Evolutionary conservation across 2,888 invertebrate genomes (phyloP).

Genomic region (Heteropelma amictum): DNA sequence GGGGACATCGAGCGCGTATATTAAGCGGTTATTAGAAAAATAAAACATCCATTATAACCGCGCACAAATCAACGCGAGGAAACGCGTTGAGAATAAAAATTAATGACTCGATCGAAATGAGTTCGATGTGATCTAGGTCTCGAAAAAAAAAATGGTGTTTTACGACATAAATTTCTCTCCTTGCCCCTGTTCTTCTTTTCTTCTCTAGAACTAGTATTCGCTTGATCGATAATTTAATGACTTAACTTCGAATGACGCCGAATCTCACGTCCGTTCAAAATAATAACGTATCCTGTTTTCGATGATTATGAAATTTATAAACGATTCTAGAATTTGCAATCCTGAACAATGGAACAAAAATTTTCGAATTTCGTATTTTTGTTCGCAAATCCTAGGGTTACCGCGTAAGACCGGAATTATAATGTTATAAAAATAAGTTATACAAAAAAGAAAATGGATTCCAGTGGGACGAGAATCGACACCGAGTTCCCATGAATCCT

Average conservation of each 20-base stretch:
- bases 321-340: background rate
- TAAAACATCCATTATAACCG: slow-evolving; percentile 41
- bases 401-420: too few relatives aligned
- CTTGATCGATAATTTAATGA: too few relatives aligned
- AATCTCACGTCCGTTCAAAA: too few relatives aligned
- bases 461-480: background rate
- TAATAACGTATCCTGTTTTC: too few relatives aligned
- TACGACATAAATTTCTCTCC: slow-evolving; percentile 5
- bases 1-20: slow-evolving; percentile 38
- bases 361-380: too few relatives aligned
- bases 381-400: too few relatives aligned
- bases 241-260: too few relatives aligned
- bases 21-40: slow-evolving; percentile 56
- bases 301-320: background rate
- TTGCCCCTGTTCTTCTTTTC: background rate
- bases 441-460: background rate
- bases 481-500: background rate
- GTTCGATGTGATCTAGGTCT: too few relatives aligned
- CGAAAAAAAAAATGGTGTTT: slow-evolving; percentile 18
- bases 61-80: slow-evolving; percentile 1
- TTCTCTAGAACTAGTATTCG: too few relatives aligned
- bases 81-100: slow-evolving; percentile 38
- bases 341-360: background rate
- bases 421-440: too few relatives aligned
- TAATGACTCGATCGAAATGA: slow-evolving; percentile 4